Evolutionary conservation across 2,888 invertebrate species (phyloP).

Genomic region (Cephus nigrinus): DNA sequence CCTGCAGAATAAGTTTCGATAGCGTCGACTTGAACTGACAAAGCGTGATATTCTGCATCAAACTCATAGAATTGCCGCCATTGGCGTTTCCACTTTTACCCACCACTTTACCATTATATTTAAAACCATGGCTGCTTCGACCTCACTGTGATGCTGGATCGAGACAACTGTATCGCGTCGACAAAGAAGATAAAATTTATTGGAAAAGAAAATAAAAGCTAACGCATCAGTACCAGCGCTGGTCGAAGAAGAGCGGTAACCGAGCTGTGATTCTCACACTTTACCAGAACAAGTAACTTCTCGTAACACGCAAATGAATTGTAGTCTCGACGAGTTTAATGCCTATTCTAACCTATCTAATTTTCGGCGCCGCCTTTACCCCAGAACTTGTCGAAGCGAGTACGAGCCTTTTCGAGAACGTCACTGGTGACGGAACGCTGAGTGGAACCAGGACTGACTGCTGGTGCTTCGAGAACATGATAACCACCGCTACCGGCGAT

Average conservation of each 20-base stretch:
- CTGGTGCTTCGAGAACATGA: conserved; percentile 64
- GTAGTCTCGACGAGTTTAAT: conserved; percentile 18
- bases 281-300: conserved; percentile 20
- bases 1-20: conserved; percentile 6
- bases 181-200: no score
- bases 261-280: conserved; percentile 1
- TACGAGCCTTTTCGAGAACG: conserved; percentile 83
- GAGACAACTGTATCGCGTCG: no score
- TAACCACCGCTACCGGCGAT: conserved; percentile 46
- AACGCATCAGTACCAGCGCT: no score
- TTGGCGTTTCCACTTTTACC: no score
- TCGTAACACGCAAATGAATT: neutral
- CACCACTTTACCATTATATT: no score
- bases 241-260: no score
- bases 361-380: conserved; percentile 69
- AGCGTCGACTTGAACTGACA: neutral
- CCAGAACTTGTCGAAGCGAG: conserved; percentile 88
- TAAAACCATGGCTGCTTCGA: no score
- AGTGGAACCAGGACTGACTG: conserved; percentile 39
- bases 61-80: no score
- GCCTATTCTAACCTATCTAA: conserved; percentile 38
- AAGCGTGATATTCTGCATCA: neutral
- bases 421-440: conserved; percentile 76
- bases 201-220: no score
- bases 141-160: no score